A percentile compares a stretch with the other conserved stretches of the same genome.
phyloP scores from a whole-genome alignment of 2,797 vertebrate species.

The Myotis pilosus region DNA sequence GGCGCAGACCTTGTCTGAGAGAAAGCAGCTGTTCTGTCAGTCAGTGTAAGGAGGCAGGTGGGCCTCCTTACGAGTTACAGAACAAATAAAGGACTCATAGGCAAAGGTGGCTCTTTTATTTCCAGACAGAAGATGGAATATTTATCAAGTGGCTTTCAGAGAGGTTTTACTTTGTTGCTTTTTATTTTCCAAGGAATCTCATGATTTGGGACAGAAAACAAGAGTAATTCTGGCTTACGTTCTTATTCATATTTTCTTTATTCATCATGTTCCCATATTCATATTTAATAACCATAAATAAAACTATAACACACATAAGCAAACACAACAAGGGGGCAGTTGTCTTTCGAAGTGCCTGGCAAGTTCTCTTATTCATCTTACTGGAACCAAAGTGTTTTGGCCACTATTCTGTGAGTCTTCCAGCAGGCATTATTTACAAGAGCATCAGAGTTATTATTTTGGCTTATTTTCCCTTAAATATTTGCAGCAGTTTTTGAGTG shows the following conservation, averaged over 20 bases:
- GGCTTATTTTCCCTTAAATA: constrained; percentile 57
- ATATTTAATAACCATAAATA: constrained; percentile 53
- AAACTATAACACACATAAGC: constrained; percentile 13
- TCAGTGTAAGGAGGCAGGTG: constrained; percentile 43
- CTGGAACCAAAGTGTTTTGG: constrained; percentile 58
- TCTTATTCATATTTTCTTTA: constrained; percentile 19
- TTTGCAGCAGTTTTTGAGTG: constrained; percentile 53
- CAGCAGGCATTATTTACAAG: constrained; percentile 67
- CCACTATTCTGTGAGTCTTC: constrained; percentile 53
- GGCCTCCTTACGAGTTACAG: constrained; percentile 3
- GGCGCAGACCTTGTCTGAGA: constrained; percentile 24
- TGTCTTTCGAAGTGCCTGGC: constrained; percentile 26
- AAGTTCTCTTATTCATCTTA: constrained; percentile 39
- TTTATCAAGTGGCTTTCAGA: constrained; percentile 24
- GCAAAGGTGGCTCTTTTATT: constrained; percentile 13
- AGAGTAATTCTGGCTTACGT: constrained; percentile 24
- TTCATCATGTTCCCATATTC: not conserved
- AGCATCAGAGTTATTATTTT: constrained; percentile 61
- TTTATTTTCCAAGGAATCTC: constrained; percentile 20
- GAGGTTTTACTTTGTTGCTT: constrained; percentile 44
- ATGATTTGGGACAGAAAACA: not conserved
- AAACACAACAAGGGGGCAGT: not conserved
- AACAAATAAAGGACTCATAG: not conserved
- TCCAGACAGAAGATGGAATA: not conserved
- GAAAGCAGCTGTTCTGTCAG: constrained; percentile 59